Evolutionary conservation across 2,888 invertebrate species (phyloP).

Genomic region (Sinelater perroti): DNA sequence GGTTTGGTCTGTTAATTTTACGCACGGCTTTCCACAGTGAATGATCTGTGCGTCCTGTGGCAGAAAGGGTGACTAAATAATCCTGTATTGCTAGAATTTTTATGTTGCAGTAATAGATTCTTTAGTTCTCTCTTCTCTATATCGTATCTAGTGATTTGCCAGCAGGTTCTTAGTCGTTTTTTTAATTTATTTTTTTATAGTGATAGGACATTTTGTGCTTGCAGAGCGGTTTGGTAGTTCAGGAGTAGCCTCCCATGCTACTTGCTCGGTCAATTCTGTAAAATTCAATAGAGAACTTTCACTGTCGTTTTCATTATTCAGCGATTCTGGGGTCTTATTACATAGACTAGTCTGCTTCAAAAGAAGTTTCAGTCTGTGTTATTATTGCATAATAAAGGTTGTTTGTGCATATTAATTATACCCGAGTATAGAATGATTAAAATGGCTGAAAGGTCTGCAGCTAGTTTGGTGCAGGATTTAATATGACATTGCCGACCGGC

Average conservation of each 20-base stretch:
- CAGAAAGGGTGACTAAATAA: too few relatives aligned
- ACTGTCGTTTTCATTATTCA: constrained; percentile 10
- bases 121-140: too few relatives aligned
- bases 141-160: too few relatives aligned
- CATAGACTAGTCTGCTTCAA: neutral
- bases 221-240: neutral
- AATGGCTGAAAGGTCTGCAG: constrained; percentile 3
- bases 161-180: too few relatives aligned
- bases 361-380: constrained; percentile 13
- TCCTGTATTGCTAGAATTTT: too few relatives aligned
- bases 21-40: too few relatives aligned
- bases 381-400: constrained; percentile 15
- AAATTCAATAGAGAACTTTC: constrained; percentile 3
- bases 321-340: neutral
- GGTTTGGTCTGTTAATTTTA: too few relatives aligned
- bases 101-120: too few relatives aligned
- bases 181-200: too few relatives aligned
- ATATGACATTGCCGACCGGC: neutral
- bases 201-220: too few relatives aligned
- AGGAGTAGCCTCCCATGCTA: constrained; percentile 17
- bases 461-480: constrained; percentile 15
- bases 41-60: too few relatives aligned
- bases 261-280: constrained; percentile 14
- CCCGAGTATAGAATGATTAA: constrained; percentile 11
- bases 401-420: constrained; percentile 11